Evolutionary conservation across 2,888 invertebrate species (phyloP).

Genomic region (Sinohyriopsis cumingii): DNA sequence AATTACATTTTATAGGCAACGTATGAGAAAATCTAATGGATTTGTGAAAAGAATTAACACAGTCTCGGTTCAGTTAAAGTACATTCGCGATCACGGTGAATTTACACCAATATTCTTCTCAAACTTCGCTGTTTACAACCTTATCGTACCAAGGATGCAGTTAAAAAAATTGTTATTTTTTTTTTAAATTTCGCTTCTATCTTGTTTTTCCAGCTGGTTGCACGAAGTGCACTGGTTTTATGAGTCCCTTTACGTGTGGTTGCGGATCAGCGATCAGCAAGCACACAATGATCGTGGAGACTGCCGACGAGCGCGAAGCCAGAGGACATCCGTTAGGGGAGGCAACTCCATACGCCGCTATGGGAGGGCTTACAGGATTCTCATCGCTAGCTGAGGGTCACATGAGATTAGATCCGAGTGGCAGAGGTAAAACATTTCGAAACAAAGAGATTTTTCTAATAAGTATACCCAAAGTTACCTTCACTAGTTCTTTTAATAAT

Average conservation of each 20-base stretch:
- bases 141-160: no score
- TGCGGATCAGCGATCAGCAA: slow-evolving; percentile 65
- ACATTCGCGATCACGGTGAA: no score
- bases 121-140: no score
- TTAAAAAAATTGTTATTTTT: no score
- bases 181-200: no score
- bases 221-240: slow-evolving; percentile 66
- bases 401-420: slow-evolving; percentile 70
- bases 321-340: slow-evolving; percentile 70
- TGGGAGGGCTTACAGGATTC: slow-evolving; percentile 73
- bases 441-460: not conserved
- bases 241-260: slow-evolving; percentile 69
- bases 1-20: no score
- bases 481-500: no score
- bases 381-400: slow-evolving; percentile 71
- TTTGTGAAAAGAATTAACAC: no score
- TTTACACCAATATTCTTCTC: no score
- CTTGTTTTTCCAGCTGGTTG: slow-evolving; percentile 49
- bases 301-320: slow-evolving; percentile 67
- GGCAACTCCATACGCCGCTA: slow-evolving; percentile 69
- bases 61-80: no score
- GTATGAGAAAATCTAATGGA: no score
- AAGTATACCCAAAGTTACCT: no score
- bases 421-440: slow-evolving; percentile 57
- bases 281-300: slow-evolving; percentile 70